phyloP scores from a whole-genome alignment of 2,888 invertebrate species.

The Bombyx huttoni region DNA sequence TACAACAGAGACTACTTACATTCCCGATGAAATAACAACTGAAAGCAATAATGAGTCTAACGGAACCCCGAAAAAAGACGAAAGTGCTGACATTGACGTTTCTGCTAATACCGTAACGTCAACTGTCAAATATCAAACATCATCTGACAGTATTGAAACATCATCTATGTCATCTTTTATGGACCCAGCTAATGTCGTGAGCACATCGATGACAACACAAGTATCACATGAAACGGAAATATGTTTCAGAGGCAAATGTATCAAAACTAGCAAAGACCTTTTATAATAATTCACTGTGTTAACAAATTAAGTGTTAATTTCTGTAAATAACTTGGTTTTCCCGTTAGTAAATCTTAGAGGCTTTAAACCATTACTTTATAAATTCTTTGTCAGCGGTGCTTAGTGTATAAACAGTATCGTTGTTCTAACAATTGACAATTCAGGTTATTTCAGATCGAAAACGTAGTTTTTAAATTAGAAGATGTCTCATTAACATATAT shows the following conservation, averaged over 20 bases:
- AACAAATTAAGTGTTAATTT: neutral
- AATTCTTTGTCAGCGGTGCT: no score
- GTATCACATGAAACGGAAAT: slow-evolving; percentile 90
- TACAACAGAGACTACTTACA: slow-evolving; percentile 47
- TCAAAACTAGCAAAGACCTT: slow-evolving; percentile 74
- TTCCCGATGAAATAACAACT: slow-evolving; percentile 58
- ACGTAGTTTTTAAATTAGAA: no score
- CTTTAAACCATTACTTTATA: no score
- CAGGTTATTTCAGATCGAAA: no score
- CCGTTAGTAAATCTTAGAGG: neutral
- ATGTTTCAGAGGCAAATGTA: slow-evolving; percentile 87
- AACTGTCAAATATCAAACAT: slow-evolving; percentile 27
- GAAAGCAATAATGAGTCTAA: slow-evolving; percentile 8
- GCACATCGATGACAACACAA: slow-evolving; percentile 86
- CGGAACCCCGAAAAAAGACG: neutral
- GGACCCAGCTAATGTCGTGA: slow-evolving; percentile 70
- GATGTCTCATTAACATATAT: no score
- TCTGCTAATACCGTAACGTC: slow-evolving; percentile 11
- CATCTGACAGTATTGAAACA: slow-evolving; percentile 31
- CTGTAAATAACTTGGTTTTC: neutral
- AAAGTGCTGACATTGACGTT: neutral
- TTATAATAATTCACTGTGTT: slow-evolving; percentile 26
- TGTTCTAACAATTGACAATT: no score
- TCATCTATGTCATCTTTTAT: slow-evolving; percentile 53
- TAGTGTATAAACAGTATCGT: no score